phyloP scores from a whole-genome alignment of 37 sponge, comb jelly and placozoan species.

The Chondrosia reniformis region DNA sequence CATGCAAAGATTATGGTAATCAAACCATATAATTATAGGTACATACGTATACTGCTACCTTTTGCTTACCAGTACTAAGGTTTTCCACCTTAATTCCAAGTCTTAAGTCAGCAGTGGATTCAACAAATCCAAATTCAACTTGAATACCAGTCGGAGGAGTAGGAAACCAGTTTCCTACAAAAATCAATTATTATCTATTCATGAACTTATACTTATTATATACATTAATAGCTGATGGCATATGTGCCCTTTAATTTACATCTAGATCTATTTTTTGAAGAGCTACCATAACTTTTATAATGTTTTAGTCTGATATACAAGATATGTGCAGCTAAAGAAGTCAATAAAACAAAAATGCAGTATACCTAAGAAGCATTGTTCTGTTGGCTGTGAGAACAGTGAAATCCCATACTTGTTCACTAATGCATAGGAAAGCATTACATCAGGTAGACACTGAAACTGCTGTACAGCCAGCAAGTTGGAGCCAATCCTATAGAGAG shows the following conservation, averaged over 20 bases:
- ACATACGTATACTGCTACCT: not conserved
- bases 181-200: no score
- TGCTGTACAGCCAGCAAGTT: slow-evolving; percentile 17
- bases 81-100: not conserved
- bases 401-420: not conserved
- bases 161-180: slow-evolving; percentile 5
- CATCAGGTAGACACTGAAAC: slow-evolving; percentile 3
- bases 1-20: slow-evolving; percentile 4
- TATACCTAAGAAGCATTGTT: slow-evolving; percentile 14
- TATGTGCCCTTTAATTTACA: no score
- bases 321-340: no score
- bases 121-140: not conserved
- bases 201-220: no score
- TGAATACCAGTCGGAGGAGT: not conserved
- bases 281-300: no score
- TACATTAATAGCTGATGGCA: no score
- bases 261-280: no score
- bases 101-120: not conserved
- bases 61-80: not conserved
- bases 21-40: no score
- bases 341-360: no score
- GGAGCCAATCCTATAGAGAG: slow-evolving; percentile 5
- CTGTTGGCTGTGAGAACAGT: slow-evolving; percentile 4
- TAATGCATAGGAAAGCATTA: slow-evolving; percentile 22
- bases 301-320: no score